Base-by-base conservation (phyloP, 2,113 vertebrate genomes). In the Rana temporaria region DNA sequence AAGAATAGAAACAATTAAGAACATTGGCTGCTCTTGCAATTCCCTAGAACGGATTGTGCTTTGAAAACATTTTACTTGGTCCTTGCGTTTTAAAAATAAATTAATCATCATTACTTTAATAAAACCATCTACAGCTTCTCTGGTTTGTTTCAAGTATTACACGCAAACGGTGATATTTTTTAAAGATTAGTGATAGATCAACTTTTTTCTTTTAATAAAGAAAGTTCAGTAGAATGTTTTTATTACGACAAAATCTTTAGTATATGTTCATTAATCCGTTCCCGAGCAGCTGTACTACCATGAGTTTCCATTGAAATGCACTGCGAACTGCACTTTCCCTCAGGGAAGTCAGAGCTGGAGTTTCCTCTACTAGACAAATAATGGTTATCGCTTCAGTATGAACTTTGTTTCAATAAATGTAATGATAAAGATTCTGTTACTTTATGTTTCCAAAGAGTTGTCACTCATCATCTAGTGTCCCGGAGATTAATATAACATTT, bases 181-280 rank as follows among this genome's bases (percentile, higher is more conserved):
- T 24, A 34, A 14, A 16, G 73, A 20, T 12, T 2, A 12, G 24
- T 34, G 15, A 26, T 63, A 53, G 59, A 52, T 42, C 16, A 7
- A 22, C 52, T 12, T 75, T 65, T 65, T 16, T 72, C n/a, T 64
- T 48, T 56, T 65, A 9, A 73, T 73, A 73, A 81, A n/a, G 26
- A 63, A 19, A 30, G 59, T 81, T 81, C 42, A 65, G 78, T 64
- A 55, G 56, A 71, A 42, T 81, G 55, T 60, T 69, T 80, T 60
- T 52, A 20, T 59, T 59, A 55, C 4, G 66, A 72, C 79, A 64
- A 64, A 63, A 72, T 73, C 79, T 65, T 81, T 34, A 20, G 19
- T 65, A 26, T 81, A 72, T 73, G 42, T 63, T 73, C 69, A 81
- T 73, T 64, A 73, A 73, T 81, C 68, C 65, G 69, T 64, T 73